Conservation (phyloP, 2,888 invertebrate genomes). For the Drosophila lacicola region DNA sequence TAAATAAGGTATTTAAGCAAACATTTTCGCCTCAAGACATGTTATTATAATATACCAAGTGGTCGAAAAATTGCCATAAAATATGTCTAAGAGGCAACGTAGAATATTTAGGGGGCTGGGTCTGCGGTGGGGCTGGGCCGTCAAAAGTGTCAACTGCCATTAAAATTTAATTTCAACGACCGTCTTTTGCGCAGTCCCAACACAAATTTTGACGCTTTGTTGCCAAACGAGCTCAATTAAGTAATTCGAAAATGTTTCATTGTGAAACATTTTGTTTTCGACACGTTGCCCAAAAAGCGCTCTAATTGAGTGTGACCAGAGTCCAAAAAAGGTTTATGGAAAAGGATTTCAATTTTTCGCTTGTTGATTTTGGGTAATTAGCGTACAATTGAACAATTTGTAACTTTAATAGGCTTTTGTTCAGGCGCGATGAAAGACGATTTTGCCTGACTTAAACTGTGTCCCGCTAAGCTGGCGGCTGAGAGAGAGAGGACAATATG, state of each 20-base stretch:
- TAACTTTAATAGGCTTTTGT: slow-evolving; percentile 16
- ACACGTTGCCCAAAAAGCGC: slow-evolving; percentile 30
- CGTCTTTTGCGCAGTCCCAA: slow-evolving; percentile 38
- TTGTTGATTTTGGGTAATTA: slow-evolving; percentile 37
- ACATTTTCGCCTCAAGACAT: slow-evolving; percentile 27
- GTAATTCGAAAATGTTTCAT: slow-evolving; percentile 21
- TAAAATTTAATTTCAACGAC: slow-evolving; percentile 59
- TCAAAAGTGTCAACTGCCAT: slow-evolving; percentile 68
- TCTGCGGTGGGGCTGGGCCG: slow-evolving; percentile 2
- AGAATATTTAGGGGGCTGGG: neutral
- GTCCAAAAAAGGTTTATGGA: slow-evolving; percentile 3
- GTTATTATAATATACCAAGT: slow-evolving; percentile 31
- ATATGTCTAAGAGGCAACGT: neutral
- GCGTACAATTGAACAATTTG: slow-evolving; percentile 41
- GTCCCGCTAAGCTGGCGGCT: too few relatives aligned
- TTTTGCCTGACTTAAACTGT: neutral
- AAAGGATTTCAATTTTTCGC: slow-evolving; percentile 11
- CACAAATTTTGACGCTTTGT: slow-evolving; percentile 47
- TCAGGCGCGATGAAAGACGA: neutral
- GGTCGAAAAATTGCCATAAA: slow-evolving; percentile 30
- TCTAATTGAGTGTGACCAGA: slow-evolving; percentile 38
- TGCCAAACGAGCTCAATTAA: slow-evolving; percentile 45
- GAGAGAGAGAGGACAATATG: neutral
- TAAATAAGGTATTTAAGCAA: slow-evolving; percentile 13
- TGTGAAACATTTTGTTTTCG: slow-evolving; percentile 20